Conservation (phyloP, 2,888 invertebrate species). For the Cosmopolites sordidus region DNA sequence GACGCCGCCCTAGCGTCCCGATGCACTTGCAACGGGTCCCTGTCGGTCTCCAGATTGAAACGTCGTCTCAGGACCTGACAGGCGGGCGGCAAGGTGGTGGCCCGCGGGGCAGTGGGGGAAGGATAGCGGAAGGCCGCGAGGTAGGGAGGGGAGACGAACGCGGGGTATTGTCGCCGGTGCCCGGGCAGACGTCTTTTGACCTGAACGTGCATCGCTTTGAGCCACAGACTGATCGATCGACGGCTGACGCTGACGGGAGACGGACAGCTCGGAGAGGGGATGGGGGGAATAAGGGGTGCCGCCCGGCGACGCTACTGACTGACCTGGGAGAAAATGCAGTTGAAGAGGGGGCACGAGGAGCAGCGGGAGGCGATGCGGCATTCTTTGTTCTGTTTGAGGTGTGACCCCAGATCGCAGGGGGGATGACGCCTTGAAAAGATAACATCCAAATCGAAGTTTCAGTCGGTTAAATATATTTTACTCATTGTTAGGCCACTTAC, state of each 20-base stretch:
- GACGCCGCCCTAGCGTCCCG: conserved; percentile 3
- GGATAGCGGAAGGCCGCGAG: neutral
- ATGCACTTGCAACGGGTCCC: conserved; percentile 18
- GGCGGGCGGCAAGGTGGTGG: conserved; percentile 17
- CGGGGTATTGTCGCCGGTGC: conserved; percentile 38
- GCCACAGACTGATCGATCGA: conserved; percentile 49
- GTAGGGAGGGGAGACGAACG: conserved; percentile 5
- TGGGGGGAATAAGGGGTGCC: conserved; percentile 28
- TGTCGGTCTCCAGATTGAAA: conserved; percentile 26
- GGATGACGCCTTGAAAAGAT: neutral
- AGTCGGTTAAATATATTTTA: too few relatives aligned
- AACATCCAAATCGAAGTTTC: neutral
- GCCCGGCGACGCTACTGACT: conserved; percentile 31
- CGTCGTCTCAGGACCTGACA: conserved; percentile 27
- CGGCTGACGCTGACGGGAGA: conserved; percentile 49
- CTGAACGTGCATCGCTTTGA: conserved; percentile 50
- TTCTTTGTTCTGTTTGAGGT: conserved; percentile 28
- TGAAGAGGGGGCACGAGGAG: conserved; percentile 9
- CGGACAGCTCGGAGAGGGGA: conserved; percentile 45
- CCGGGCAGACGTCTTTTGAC: conserved; percentile 51
- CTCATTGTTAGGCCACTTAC: too few relatives aligned
- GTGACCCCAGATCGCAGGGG: conserved; percentile 8
- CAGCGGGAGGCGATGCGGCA: conserved; percentile 23
- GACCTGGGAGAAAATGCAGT: conserved; percentile 38
- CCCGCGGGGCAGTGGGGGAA: neutral